Conservation (phyloP, 2,888 invertebrate genomes). For the Lissonota sp. region DNA sequence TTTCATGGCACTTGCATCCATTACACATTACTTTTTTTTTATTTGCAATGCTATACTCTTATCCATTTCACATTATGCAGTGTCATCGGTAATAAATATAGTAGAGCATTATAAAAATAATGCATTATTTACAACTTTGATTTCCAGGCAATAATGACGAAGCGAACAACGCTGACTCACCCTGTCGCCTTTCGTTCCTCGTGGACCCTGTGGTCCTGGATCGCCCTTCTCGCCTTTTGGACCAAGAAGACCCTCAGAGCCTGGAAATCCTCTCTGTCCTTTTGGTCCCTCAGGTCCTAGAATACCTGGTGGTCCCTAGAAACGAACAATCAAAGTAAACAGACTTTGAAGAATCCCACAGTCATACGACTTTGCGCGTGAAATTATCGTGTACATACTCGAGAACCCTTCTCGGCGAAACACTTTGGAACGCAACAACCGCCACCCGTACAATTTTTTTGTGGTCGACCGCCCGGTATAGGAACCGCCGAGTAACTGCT, state of each 20-base stretch:
- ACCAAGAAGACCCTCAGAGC: constrained; percentile 93
- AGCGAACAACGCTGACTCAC: constrained; percentile 72
- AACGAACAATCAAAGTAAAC: constrained; percentile 49
- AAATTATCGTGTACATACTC: constrained; percentile 84
- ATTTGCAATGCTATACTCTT: too few relatives aligned
- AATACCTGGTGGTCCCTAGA: constrained; percentile 90
- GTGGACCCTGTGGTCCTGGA: constrained; percentile 91
- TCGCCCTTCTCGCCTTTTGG: constrained; percentile 96
- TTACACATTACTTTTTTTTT: too few relatives aligned
- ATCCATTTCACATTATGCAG: too few relatives aligned
- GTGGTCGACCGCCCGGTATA: constrained; percentile 84
- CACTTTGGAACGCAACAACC: constrained; percentile 93
- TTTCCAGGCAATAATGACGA: too few relatives aligned
- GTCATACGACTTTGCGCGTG: constrained; percentile 17
- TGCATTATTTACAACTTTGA: too few relatives aligned
- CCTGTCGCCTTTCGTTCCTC: constrained; percentile 93
- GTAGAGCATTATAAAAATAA: too few relatives aligned
- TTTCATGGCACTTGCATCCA: too few relatives aligned
- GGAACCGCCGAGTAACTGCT: constrained; percentile 85
- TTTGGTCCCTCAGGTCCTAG: constrained; percentile 90
- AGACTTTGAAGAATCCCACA: neutral
- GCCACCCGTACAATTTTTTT: constrained; percentile 87
- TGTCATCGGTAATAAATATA: too few relatives aligned
- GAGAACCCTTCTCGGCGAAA: constrained; percentile 93
- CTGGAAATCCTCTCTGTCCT: constrained; percentile 92